A percentile compares a stretch with the other conserved stretches of the same genome.
These are phyloP conservation scores for Circaetus cinerascens DNA, from an alignment of 2,113 vertebrate genomes.

Conservation along the genomic window DNA sequence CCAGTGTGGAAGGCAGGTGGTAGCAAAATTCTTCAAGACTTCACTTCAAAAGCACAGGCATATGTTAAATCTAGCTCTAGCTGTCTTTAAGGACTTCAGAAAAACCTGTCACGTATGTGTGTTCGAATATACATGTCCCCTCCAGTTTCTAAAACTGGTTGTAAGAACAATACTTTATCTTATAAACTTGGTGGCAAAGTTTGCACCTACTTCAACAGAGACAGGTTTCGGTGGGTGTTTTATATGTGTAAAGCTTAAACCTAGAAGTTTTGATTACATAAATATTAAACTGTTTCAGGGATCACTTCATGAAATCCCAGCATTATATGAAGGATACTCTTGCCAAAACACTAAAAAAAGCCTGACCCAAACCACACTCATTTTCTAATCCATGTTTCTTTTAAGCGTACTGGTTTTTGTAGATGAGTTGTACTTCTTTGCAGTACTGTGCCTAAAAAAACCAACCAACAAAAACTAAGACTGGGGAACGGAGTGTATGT, in stretches of 20 bases:
- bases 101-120: fast-evolving
- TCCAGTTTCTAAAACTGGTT: not conserved
- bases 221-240: not conserved
- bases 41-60: not conserved
- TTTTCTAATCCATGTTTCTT: not conserved
- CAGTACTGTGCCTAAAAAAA: not conserved
- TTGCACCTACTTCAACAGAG: not conserved
- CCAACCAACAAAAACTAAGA: not conserved
- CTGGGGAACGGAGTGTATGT: not conserved
- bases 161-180: not conserved
- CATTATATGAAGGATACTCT: not conserved
- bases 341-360: not conserved
- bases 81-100: not conserved
- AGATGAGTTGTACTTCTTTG: not conserved
- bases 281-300: not conserved
- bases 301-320: not conserved
- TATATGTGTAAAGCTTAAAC: not conserved
- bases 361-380: not conserved
- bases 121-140: not conserved
- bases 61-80: not conserved
- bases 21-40: not conserved
- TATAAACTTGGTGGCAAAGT: not conserved
- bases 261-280: not conserved
- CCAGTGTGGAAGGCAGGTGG: not conserved
- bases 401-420: not conserved